A percentile compares a stretch with the other conserved stretches of the same genome.
Evolutionary conservation across 2,797 vertebrate genomes (phyloP).

Genomic region (Leontopithecus rosalia): DNA sequence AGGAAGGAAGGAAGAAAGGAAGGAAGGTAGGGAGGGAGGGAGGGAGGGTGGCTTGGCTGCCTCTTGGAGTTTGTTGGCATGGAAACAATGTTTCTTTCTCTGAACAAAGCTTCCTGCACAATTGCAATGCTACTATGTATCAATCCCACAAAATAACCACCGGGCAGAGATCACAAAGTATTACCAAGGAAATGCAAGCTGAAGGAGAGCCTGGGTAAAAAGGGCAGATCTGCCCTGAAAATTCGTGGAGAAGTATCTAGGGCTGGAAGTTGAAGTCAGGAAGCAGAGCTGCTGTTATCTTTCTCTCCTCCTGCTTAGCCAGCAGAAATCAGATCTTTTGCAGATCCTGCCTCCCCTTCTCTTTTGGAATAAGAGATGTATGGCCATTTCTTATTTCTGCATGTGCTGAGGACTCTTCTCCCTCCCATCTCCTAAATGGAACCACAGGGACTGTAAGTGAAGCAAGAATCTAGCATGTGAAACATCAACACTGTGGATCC

Average conservation of each 20-base stretch:
- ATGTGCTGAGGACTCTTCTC: background rate
- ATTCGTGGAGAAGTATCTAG: background rate
- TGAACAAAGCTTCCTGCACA: conserved; percentile 48
- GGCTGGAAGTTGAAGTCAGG: background rate
- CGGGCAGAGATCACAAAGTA: conserved; percentile 1
- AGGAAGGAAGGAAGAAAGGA: background rate
- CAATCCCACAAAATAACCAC: conserved; percentile 39
- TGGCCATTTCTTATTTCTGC: background rate
- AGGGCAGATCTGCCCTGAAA: background rate
- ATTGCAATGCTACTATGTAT: conserved; percentile 36
- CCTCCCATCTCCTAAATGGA: background rate
- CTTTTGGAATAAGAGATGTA: background rate
- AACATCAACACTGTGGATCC: background rate
- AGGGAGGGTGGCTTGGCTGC: background rate
- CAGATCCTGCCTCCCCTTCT: background rate
- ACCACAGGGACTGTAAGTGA: background rate
- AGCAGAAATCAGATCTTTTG: conserved; percentile 36
- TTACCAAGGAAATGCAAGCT: conserved; percentile 29
- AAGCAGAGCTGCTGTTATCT: background rate
- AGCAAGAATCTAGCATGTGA: background rate
- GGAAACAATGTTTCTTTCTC: conserved; percentile 61
- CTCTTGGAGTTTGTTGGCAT: conserved; percentile 69
- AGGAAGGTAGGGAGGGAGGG: fast-evolving
- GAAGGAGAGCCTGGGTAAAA: background rate
- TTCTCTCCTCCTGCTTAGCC: background rate